Evolutionary conservation across 2,113 vertebrate genomes (phyloP).

Genomic region (Sminthopsis crassicaudata): DNA sequence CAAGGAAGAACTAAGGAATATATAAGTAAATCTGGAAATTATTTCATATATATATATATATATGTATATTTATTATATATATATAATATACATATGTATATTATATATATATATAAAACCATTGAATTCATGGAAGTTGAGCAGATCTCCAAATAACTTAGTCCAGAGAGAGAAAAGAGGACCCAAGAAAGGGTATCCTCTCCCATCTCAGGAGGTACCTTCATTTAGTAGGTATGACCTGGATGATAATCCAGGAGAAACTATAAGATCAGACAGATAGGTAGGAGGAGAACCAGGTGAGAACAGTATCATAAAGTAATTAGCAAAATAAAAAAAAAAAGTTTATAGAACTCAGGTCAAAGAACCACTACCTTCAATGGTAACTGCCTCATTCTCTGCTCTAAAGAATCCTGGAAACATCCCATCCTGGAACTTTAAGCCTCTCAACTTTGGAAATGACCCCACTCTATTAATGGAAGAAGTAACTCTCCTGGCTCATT

Average conservation of each 20-base stretch:
- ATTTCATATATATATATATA: neutral
- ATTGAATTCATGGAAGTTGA: neutral
- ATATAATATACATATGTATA: neutral
- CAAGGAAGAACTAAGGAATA: neutral
- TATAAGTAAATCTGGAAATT: neutral
- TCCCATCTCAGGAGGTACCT: neutral
- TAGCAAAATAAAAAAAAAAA: neutral
- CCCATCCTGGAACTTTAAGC: neutral
- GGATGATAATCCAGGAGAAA: neutral
- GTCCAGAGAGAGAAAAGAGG: neutral
- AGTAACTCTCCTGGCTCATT: neutral
- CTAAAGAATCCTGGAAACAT: neutral
- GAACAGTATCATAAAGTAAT: neutral
- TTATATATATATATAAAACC: too few relatives aligned
- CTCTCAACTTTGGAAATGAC: too few relatives aligned
- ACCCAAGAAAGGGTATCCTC: neutral
- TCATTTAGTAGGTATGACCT: neutral
- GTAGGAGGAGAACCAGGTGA: neutral
- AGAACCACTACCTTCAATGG: neutral
- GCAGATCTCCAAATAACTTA: neutral
- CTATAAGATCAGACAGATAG: neutral
- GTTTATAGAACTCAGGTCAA: neutral
- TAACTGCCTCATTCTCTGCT: neutral
- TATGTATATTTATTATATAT: too few relatives aligned
- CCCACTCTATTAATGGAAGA: neutral